These are phyloP conservation scores for Sparidentex hasta DNA, from an alignment of 2,797 vertebrate species.

Conservation along the genomic window DNA sequence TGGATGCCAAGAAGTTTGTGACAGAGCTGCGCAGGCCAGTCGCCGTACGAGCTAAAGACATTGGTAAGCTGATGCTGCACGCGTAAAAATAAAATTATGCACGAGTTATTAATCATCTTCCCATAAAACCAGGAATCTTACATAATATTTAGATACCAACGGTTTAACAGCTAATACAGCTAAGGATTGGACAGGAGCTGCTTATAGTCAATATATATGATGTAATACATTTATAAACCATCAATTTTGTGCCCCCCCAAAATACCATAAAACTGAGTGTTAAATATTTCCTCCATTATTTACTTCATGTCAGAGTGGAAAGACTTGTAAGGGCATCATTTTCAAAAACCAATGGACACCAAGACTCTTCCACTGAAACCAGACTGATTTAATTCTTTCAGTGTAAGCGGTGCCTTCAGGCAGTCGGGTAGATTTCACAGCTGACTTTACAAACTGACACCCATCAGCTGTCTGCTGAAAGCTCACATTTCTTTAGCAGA, in stretches of 20 bases:
- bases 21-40: constrained; percentile 94
- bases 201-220: background rate
- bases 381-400: background rate
- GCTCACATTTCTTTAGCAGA: background rate
- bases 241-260: background rate
- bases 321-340: background rate
- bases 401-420: background rate
- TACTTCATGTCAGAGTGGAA: background rate
- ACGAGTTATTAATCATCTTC: too few relatives aligned
- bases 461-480: background rate
- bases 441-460: constrained; percentile 6
- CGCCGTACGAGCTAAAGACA: constrained; percentile 93
- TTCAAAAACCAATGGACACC: background rate
- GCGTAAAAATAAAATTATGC: too few relatives aligned
- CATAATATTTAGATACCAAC: background rate
- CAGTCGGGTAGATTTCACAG: background rate
- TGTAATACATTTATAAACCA: background rate
- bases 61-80: constrained; percentile 84
- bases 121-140: background rate
- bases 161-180: background rate
- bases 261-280: background rate
- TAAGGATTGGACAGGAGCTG: background rate
- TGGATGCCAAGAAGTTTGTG: constrained; percentile 98
- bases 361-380: background rate
- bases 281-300: background rate